These are phyloP conservation scores for Pituophis catenifer DNA, from an alignment of 2,113 vertebrate species.

Conservation along the genomic window DNA sequence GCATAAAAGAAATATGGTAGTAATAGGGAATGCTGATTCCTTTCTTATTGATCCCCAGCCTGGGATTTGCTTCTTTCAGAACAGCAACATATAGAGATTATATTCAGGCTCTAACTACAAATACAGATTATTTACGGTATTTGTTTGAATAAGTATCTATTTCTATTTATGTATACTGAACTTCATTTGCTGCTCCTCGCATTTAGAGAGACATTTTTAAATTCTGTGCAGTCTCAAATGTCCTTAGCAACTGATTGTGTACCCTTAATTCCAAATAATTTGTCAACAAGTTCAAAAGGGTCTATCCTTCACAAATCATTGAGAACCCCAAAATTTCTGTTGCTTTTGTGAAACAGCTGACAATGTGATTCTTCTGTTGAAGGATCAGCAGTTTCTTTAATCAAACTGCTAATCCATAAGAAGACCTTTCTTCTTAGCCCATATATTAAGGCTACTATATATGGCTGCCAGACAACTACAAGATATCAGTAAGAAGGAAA, in stretches of 20 bases:
- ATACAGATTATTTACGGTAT: not conserved
- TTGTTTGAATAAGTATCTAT: not conserved
- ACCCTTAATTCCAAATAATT: not conserved
- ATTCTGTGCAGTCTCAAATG: not conserved
- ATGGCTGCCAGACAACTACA: not conserved
- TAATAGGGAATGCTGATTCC: not conserved
- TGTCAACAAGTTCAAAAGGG: not conserved
- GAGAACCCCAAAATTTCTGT: not conserved
- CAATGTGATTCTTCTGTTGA: not conserved
- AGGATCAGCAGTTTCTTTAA: not conserved
- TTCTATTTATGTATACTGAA: not conserved
- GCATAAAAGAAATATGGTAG: not conserved
- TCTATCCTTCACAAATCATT: not conserved
- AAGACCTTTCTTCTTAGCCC: not conserved
- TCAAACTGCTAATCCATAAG: not conserved
- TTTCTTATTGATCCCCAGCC: not conserved
- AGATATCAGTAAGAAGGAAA: not conserved
- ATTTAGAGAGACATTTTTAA: not conserved
- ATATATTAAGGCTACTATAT: not conserved
- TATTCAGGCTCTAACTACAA: not conserved
- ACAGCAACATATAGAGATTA: not conserved
- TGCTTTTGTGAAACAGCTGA: not conserved
- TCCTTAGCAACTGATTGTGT: not conserved
- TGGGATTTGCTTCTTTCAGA: not conserved
- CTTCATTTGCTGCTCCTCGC: not conserved